These are phyloP conservation scores for Plebejus argus DNA, from an alignment of 2,888 invertebrate genomes.

Conservation along the genomic window DNA sequence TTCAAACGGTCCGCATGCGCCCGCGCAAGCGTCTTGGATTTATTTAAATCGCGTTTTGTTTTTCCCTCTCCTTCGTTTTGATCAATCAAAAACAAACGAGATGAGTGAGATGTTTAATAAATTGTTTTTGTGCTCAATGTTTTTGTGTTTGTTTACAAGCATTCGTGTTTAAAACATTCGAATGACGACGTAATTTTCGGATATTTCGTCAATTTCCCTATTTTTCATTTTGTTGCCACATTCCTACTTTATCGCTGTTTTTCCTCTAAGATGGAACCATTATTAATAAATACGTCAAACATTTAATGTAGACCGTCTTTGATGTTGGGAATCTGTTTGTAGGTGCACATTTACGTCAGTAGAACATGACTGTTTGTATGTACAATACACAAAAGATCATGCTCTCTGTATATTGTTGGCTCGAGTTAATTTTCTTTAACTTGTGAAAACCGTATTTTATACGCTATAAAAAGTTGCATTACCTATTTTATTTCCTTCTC, in stretches of 20 bases:
- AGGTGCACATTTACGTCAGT: constrained; percentile 27
- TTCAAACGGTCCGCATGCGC: background rate
- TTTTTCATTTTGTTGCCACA: background rate
- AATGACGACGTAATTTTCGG: background rate
- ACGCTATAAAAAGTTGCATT: too few species aligned
- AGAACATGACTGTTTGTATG: background rate
- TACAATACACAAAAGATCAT: background rate
- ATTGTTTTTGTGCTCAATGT: constrained; percentile 4
- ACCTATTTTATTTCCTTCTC: too few species aligned
- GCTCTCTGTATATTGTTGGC: background rate
- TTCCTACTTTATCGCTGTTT: background rate
- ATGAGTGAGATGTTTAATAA: background rate
- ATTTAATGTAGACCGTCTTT: constrained; percentile 10
- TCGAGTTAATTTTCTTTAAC: background rate
- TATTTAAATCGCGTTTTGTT: background rate
- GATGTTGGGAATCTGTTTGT: constrained; percentile 33
- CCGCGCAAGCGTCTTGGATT: background rate
- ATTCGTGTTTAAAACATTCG: background rate
- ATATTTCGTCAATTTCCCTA: background rate
- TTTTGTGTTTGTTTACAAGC: background rate
- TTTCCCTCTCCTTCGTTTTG: background rate
- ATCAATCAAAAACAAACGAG: constrained; percentile 3
- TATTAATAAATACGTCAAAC: constrained; percentile 15
- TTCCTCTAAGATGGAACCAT: background rate
- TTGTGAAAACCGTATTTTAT: too few species aligned